phyloP scores from a whole-genome alignment of 2,888 invertebrate genomes.

The Vanessa cardui region DNA sequence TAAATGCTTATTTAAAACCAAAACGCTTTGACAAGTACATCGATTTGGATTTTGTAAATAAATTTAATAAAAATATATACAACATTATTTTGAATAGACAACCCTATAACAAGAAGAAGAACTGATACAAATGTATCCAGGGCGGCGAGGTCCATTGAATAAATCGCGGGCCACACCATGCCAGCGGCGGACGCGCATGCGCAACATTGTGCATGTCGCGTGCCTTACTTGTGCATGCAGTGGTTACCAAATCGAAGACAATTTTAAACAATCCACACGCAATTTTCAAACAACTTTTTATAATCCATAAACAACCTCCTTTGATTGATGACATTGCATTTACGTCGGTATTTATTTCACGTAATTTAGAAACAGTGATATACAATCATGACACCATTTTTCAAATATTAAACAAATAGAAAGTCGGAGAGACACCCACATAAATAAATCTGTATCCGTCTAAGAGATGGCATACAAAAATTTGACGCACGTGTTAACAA shows the following conservation, averaged over 20 bases:
- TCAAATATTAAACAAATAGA: constrained; percentile 54
- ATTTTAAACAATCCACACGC: neutral
- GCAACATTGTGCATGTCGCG: constrained; percentile 45
- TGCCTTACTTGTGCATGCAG: constrained; percentile 39
- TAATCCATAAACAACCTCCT: neutral
- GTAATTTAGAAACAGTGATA: constrained; percentile 7
- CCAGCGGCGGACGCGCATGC: constrained; percentile 42
- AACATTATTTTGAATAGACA: constrained; percentile 14
- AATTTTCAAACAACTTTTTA: neutral
- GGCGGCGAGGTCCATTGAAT: constrained; percentile 69
- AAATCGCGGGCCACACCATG: constrained; percentile 57
- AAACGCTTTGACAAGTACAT: no score
- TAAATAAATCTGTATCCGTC: constrained; percentile 48
- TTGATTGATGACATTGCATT: neutral
- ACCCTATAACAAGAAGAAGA: constrained; percentile 46
- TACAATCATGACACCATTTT: constrained; percentile 24
- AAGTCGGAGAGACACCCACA: constrained; percentile 61
- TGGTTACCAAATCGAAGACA: constrained; percentile 18
- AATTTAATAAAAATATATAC: neutral
- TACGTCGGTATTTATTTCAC: neutral
- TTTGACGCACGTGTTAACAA: constrained; percentile 76
- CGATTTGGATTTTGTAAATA: no score
- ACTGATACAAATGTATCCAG: constrained; percentile 60
- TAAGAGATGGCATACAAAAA: constrained; percentile 52
- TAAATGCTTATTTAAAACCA: no score